phyloP scores from a whole-genome alignment of 1,140 invertebrate species.

The Yoshiicerus persimilis region DNA sequence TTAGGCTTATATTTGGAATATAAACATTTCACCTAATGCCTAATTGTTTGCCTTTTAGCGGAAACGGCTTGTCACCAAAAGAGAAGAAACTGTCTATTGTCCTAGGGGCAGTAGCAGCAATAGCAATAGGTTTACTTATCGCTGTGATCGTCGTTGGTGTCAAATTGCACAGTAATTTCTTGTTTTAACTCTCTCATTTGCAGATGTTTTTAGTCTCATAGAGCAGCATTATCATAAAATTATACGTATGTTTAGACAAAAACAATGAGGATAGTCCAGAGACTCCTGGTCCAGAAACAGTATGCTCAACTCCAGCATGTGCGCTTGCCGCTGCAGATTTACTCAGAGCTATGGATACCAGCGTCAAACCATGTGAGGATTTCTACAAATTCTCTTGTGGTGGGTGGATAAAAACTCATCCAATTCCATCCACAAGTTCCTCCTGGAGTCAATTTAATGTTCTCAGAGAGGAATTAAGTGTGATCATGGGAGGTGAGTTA shows the following conservation, averaged over 20 bases:
- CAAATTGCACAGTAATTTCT: constrained; percentile 12
- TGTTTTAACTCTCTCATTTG: neutral
- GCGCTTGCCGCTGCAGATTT: constrained; percentile 38
- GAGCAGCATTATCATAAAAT: neutral
- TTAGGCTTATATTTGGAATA: too few species aligned
- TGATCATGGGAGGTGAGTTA: constrained; percentile 29
- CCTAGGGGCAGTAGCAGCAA: neutral
- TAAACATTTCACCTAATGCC: too few species aligned
- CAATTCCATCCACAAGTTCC: constrained; percentile 46
- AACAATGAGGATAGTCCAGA: neutral
- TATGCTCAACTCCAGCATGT: neutral
- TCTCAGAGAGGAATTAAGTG: constrained; percentile 28
- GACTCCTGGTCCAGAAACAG: neutral
- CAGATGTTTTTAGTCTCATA: neutral
- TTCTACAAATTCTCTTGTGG: constrained; percentile 55
- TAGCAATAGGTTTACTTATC: neutral
- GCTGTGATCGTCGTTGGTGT: constrained; percentile 24
- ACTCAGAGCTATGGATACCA: neutral
- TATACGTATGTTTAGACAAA: neutral
- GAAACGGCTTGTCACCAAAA: neutral
- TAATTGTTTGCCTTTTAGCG: neutral
- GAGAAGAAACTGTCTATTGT: neutral
- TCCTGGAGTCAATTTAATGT: constrained; percentile 45
- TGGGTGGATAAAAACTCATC: constrained; percentile 51
- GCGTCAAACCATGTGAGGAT: constrained; percentile 52